Evolutionary conservation across 2,113 vertebrate species (phyloP), one percentile per base, ranked within the genome.

Genomic region (Pardalotus punctatus): DNA sequence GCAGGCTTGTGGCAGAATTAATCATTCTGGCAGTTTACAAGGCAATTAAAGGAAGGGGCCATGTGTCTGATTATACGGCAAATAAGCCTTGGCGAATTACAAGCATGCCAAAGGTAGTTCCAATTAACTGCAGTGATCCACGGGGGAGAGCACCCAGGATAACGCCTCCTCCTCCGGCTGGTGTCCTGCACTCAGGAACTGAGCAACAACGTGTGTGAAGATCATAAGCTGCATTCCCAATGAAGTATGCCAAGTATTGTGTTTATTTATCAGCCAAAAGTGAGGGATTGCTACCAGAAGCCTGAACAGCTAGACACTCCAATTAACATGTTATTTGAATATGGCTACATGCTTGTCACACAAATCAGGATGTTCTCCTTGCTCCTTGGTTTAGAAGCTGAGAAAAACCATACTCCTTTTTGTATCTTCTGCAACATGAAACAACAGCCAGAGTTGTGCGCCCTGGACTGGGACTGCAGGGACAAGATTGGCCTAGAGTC

Each of bases 311-410:
- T 50, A 85, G 61, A 70, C 2, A 3, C 1, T 25, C 70, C 60
- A 93, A 88, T 93, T 92, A 91, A 60, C 54, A 74, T 92, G n/a
- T 48, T 15, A 38, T 95, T 89, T 76, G 79, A 94, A 82, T 77
- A 40, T 17, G 66, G 65, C 60, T 86, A 71, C 71, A 80, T 48
- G 61, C 70, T 81, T 81, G 66, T 73, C 48, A 61, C 48, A 5
- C 23, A 53, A 51, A 90, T 56, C 12, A 79, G 4, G 38, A 27
- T 38, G 28, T 18, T 85, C 24, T 58, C 84, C 58, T 72, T 70
- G 23, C 12, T 38, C 23, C 47, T 81, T 47, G 3, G 17, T 61
- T 29, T 4, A 43, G 27, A 54, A 61, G 48, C 21, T 72, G 42
- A 78, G 62, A 54, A 71, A 57, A 71, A 11, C 4, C 23, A 13